Conservation (phyloP, 2,888 invertebrate species). For the Tenthredo amoena region DNA sequence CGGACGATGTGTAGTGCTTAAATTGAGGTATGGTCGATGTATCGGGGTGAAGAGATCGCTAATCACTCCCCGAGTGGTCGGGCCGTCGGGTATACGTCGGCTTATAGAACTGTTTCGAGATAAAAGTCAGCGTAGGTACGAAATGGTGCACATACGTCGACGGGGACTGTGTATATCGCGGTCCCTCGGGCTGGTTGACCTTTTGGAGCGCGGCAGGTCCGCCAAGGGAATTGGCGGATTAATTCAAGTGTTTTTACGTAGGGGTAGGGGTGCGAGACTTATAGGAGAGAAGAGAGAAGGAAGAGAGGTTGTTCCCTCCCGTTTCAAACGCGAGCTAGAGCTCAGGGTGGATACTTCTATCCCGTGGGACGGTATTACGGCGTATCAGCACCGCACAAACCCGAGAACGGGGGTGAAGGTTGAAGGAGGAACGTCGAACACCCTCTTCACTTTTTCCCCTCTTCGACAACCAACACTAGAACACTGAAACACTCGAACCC, state of each 20-base stretch:
- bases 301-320: conserved; percentile 35
- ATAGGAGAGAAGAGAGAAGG: conserved; percentile 58
- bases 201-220: conserved; percentile 68
- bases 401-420: conserved; percentile 45
- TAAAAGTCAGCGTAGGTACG: background rate
- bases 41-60: conserved; percentile 33
- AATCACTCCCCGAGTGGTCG: conserved; percentile 34
- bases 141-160: background rate
- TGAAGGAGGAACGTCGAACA: conserved; percentile 63
- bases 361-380: conserved; percentile 74
- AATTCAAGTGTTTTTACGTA: conserved; percentile 77
- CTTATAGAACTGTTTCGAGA: background rate
- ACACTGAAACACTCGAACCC: conserved; percentile 58
- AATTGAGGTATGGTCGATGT: background rate
- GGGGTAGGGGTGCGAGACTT: conserved; percentile 35
- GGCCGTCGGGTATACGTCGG: background rate
- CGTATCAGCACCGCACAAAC: conserved; percentile 76
- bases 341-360: conserved; percentile 53
- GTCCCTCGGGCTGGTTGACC: conserved; percentile 68
- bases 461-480: background rate
- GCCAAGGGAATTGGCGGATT: conserved; percentile 73
- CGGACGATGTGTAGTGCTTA: background rate
- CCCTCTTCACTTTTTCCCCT: conserved; percentile 57
- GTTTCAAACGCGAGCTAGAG: conserved; percentile 24
- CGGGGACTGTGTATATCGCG: background rate